phyloP scores from a whole-genome alignment of 2,888 invertebrate species.

The Coenonympha arcania region DNA sequence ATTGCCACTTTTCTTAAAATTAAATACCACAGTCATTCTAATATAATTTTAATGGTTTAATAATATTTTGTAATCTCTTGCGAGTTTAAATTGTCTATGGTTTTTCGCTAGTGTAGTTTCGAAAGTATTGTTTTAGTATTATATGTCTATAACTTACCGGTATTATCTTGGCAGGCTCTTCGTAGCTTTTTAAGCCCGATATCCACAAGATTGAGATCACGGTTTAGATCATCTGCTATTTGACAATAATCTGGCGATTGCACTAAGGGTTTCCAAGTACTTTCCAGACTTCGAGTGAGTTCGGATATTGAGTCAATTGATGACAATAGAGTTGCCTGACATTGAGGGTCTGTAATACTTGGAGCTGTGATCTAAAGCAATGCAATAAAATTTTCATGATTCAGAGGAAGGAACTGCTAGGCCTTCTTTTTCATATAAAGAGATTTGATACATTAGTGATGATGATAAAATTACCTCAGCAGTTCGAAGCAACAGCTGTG shows the following conservation, averaged over 20 bases:
- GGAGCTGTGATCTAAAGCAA: slow-evolving; percentile 19
- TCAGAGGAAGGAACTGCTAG: neutral
- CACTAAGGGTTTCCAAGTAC: slow-evolving; percentile 16
- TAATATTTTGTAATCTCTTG: too few species aligned
- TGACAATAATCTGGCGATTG: slow-evolving; percentile 12
- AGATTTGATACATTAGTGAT: too few species aligned
- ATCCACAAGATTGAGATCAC: slow-evolving; percentile 2
- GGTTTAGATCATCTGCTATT: slow-evolving; percentile 6
- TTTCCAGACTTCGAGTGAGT: slow-evolving; percentile 5
- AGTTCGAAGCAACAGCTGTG: slow-evolving; percentile 34
- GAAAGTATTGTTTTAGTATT: too few species aligned
- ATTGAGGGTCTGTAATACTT: slow-evolving; percentile 16
- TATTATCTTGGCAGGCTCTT: slow-evolving; percentile 5
- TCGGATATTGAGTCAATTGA: slow-evolving; percentile 16
- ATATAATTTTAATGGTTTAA: too few species aligned
- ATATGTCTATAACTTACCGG: too few species aligned
- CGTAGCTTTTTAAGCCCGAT: slow-evolving; percentile 9
- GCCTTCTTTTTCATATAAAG: too few species aligned
- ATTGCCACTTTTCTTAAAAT: too few species aligned
- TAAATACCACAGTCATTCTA: too few species aligned
- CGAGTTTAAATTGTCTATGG: too few species aligned
- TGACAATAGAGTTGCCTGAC: slow-evolving; percentile 16
- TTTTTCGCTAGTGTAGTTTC: too few species aligned
- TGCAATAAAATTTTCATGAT: neutral
- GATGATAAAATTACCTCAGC: slow-evolving; percentile 31